Evolutionary conservation across 1,140 invertebrate genomes (phyloP), one percentile per base, ranked within the genome.

Genomic region (Magallana angulata): DNA sequence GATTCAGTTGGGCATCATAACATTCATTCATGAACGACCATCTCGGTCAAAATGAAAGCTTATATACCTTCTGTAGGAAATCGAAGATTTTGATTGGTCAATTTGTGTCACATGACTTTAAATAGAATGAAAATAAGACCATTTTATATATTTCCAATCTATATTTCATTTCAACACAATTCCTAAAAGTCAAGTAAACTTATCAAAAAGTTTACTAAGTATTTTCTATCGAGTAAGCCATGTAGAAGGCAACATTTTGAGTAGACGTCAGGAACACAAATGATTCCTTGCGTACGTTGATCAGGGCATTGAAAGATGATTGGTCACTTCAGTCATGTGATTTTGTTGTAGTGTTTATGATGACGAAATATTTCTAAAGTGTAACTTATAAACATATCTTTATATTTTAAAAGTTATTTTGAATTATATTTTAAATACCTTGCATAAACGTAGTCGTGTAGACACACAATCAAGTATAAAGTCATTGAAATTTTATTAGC

Each of bases 41-140:
- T 90, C 89, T 85, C 87, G 89, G 89, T 80, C 57, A 85, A 80
- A 59, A 82, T 71, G 86, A 87, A 82, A 64, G 85, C 82, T 85
- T 89, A 87, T 89, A 89, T 89, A 89, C 60, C 30, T 30, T 57
- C 11, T 84, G 88, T 93, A 92, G 84, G 92, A 94, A 94, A 93
- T 88, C 87, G 76, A 82, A 84, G 68, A 85, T 88, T 93, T 90
- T 92, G 91, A 94, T 94, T 94, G 94, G 94, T 91, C 91, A 92
- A 89, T 86, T 88, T 48, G 71, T 81, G 90, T 94, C 94, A 94
- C 93, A 93, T 94, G 94, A 92, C 86, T 87, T 57, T 71, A 82
- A 86, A 8, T 64, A 56, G 24, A 71, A 30, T 81, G 60, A 76
- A 87, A 87, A 85, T 85, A 87, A 82, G 58, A 58, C 57, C 56